Conservation (phyloP, 1,140 invertebrate species). For the Drosophila ambigua region DNA sequence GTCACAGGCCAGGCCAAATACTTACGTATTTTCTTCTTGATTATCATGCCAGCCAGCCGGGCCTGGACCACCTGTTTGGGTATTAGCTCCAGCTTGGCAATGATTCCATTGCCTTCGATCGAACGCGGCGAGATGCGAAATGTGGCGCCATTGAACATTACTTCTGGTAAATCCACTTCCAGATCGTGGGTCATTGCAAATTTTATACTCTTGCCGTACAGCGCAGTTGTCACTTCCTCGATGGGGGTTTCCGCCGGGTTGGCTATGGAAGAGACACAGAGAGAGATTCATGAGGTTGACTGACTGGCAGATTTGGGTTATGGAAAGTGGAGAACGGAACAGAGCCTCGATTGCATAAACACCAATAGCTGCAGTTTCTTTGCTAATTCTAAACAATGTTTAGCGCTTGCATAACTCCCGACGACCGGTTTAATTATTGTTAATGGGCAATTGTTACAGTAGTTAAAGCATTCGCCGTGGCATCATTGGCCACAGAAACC, state of each 20-base stretch:
- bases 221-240: conserved; percentile 89
- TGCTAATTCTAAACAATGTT: not conserved
- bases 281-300: conserved; percentile 9
- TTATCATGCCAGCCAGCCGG: conserved; percentile 86
- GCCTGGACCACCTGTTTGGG: conserved; percentile 83
- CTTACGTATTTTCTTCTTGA: conserved; percentile 91
- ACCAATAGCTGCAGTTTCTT: too few species aligned
- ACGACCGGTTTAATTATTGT: conserved; percentile 10
- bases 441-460: conserved; percentile 20
- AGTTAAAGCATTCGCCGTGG: conserved; percentile 16
- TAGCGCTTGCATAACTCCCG: conserved; percentile 47
- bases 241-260: conserved; percentile 85
- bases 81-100: conserved; percentile 89
- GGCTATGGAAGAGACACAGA: conserved; percentile 8
- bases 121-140: conserved; percentile 89
- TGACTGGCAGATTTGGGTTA: conserved; percentile 64
- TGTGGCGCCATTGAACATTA: conserved; percentile 88
- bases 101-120: conserved; percentile 88
- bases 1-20: conserved; percentile 44
- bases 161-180: conserved; percentile 88
- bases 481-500: conserved; percentile 54
- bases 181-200: conserved; percentile 91
- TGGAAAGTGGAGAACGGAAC: conserved; percentile 50
- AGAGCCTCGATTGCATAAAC: too few species aligned
- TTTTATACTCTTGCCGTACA: conserved; percentile 88